phyloP scores from a whole-genome alignment of 2,113 vertebrate species.

The Zapornia atra region DNA sequence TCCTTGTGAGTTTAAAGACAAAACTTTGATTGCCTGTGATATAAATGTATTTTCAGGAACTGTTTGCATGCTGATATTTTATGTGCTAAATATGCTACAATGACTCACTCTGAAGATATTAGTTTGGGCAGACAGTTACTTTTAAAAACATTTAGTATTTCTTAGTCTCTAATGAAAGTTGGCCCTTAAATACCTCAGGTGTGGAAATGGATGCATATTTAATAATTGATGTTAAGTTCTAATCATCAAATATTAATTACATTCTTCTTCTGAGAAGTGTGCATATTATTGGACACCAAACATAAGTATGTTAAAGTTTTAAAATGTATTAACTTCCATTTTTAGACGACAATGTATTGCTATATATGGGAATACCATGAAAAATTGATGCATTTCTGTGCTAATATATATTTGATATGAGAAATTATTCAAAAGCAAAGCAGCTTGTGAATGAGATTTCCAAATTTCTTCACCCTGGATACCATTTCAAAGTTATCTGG shows the following conservation, averaged over 20 bases:
- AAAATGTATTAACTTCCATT: background rate
- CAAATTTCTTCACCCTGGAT: background rate
- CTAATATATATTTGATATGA: background rate
- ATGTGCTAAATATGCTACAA: background rate
- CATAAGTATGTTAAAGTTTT: background rate
- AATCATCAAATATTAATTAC: constrained; percentile 2
- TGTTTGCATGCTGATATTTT: background rate
- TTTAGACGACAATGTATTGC: background rate
- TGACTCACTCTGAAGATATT: background rate
- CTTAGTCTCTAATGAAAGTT: background rate
- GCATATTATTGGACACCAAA: background rate
- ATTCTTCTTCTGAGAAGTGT: background rate
- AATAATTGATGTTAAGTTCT: background rate
- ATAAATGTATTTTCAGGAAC: constrained; percentile 3
- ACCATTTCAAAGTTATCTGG: background rate
- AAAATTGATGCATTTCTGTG: background rate
- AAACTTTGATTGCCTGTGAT: background rate
- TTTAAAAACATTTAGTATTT: background rate
- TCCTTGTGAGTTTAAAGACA: background rate
- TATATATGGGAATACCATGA: background rate
- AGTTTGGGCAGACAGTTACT: background rate
- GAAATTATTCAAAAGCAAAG: background rate
- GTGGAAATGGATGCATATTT: background rate
- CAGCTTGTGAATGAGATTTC: background rate
- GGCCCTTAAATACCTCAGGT: background rate